phyloP scores from a whole-genome alignment of 1,140 invertebrate species.

The Sesamia nonagrioides region DNA sequence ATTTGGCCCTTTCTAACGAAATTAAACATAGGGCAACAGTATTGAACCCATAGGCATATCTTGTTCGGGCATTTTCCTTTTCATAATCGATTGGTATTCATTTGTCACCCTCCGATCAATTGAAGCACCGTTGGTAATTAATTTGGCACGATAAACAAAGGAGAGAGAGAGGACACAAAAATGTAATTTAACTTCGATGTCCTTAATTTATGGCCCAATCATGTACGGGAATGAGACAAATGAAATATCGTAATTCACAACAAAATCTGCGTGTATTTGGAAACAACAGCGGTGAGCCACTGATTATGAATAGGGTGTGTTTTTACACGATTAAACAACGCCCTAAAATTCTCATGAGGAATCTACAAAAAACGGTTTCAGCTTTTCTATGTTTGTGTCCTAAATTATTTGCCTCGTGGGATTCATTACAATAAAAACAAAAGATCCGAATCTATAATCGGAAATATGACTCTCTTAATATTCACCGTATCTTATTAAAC shows the following conservation, averaged over 20 bases:
- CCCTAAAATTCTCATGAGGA: neutral
- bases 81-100: neutral
- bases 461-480: too few species aligned
- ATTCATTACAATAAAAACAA: too few species aligned
- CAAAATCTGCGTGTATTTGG: conserved; percentile 8
- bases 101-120: conserved; percentile 33
- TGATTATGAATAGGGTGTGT: conserved; percentile 20
- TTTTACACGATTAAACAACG: conserved; percentile 20
- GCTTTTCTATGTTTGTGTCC: too few species aligned
- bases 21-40: too few species aligned
- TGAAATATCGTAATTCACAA: conserved; percentile 30
- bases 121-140: conserved; percentile 40
- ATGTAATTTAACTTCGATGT: conserved; percentile 44
- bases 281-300: conserved; percentile 2
- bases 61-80: neutral
- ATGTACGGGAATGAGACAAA: conserved; percentile 35
- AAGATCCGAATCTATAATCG: too few species aligned
- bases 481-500: too few species aligned
- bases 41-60: too few species aligned
- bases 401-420: too few species aligned
- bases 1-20: neutral
- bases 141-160: conserved; percentile 30
- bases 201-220: conserved; percentile 42
- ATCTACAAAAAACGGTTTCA: neutral
- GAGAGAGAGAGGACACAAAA: conserved; percentile 29